phyloP scores from a whole-genome alignment of 2,113 vertebrate genomes.

The Macquaria ambigua region DNA sequence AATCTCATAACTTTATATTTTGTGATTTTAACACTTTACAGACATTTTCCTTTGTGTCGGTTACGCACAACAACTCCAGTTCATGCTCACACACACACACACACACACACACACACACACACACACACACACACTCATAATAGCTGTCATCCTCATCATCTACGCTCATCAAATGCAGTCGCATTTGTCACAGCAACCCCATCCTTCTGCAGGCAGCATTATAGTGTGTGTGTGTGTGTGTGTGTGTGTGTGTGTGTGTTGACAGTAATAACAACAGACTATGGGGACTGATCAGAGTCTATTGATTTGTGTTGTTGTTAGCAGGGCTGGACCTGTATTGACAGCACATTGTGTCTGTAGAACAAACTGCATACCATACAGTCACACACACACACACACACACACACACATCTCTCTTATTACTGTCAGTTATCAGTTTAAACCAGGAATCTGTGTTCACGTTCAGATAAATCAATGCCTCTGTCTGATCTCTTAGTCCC shows the following conservation, averaged over 20 bases:
- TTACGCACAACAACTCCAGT: not conserved
- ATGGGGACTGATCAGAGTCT: not conserved
- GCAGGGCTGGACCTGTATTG: too few relatives aligned
- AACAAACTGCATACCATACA: not conserved
- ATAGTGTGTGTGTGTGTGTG: not conserved
- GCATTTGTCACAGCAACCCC: not conserved
- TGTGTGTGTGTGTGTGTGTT: conserved; percentile 11
- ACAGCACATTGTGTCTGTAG: not conserved
- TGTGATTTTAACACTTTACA: not conserved
- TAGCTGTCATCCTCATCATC: conserved; percentile 31
- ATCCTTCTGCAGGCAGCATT: not conserved
- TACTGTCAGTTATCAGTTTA: not conserved
- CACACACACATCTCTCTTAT: not conserved
- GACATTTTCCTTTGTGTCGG: not conserved
- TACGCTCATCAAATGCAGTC: conserved; percentile 20
- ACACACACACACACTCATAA: not conserved
- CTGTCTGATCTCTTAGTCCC: not conserved
- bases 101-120: not conserved
- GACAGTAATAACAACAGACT: not conserved
- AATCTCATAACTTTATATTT: not conserved
- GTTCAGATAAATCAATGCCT: not conserved
- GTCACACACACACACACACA: too few relatives aligned
- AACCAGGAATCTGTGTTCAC: not conserved
- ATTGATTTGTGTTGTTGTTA: not conserved
- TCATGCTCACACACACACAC: not conserved